phyloP scores from a whole-genome alignment of 2,113 vertebrate genomes.

The Callopanchax toddi region DNA sequence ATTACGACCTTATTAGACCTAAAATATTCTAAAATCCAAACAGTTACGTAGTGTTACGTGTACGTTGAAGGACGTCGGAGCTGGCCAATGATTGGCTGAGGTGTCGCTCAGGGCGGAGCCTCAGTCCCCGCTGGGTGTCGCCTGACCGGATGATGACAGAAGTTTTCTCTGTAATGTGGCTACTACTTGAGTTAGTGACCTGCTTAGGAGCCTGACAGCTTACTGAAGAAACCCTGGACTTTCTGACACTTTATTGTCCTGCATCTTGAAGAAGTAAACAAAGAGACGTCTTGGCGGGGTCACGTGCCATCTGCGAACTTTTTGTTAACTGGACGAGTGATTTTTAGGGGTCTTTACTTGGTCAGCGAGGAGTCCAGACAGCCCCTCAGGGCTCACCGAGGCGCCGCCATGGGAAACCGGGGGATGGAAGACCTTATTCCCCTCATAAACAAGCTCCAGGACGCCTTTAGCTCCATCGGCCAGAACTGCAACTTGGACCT shows the following conservation, averaged over 20 bases:
- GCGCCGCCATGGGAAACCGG: conserved; percentile 90
- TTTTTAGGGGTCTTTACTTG: conserved; percentile 6
- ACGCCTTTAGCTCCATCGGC: conserved; percentile 96
- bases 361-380: conserved; percentile 7
- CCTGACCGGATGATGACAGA: conserved; percentile 83
- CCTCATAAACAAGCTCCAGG: conserved; percentile 96
- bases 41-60: not conserved
- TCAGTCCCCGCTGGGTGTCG: conserved; percentile 60
- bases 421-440: conserved; percentile 98
- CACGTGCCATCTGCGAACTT: conserved; percentile 47
- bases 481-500: conserved; percentile 95
- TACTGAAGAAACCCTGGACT: not conserved
- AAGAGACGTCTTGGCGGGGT: not conserved
- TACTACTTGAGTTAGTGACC: conserved; percentile 28
- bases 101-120: conserved; percentile 39
- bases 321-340: conserved; percentile 11
- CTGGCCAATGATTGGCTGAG: conserved; percentile 49
- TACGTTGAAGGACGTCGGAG: conserved; percentile 26
- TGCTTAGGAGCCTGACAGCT: no score
- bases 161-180: conserved; percentile 62
- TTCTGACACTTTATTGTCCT: no score
- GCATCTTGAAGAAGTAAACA: conserved; percentile 1
- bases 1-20: no score
- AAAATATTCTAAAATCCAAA: not conserved
- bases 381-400: conserved; percentile 40